Evolutionary conservation across 2,888 invertebrate genomes (phyloP), one percentile per base, ranked within the genome.

Genomic region (Acanthosepion esculentum): DNA sequence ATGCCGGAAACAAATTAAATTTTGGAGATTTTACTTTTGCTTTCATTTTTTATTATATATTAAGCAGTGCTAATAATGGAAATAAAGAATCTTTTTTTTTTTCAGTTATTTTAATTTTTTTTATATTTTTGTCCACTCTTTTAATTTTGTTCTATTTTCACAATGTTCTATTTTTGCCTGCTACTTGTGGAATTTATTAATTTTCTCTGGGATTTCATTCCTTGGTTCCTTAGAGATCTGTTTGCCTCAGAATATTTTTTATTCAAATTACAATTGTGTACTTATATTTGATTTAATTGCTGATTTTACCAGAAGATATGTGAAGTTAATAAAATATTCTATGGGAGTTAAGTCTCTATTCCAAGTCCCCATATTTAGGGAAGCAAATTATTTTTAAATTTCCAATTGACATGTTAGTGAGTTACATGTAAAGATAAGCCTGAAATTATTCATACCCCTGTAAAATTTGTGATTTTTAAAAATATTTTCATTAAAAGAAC

Each of bases 151-250:
- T 78, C 78, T 78, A 4, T 78, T n/a, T 33, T 15, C 18, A 33
- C n/a, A 78, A n/a, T 78, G 78, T n/a, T n/a, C 78, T 78, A 78
- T 78, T 78, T 78, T 78, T 78, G n/a, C 78, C 78, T 15, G n/a
- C 78, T n/a, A 78, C 78, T 78, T 78, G 78, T 78, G 78, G 78
- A 78, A 78, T 78, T 78, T 33, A 78, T 78, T 78, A 78, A 78
- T 78, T 78, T 78, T 78, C n/a, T 78, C 78, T 78, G n/a, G 78
- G 78, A 78, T 78, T 78, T 33, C n/a, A 78, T 78, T 78, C 78
- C n/a, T 78, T 18, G 4, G n/a, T 78, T 78, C 78, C 78, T 78
- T 78, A 78, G n/a, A 78, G 78, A 78, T n/a, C 78, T 78, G n/a
- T 78, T 78, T n/a, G 78, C 78, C n/a, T 78, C n/a, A n/a, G n/a